phyloP scores from a whole-genome alignment of 2,113 vertebrate species.

The Artemisiospiza belli region DNA sequence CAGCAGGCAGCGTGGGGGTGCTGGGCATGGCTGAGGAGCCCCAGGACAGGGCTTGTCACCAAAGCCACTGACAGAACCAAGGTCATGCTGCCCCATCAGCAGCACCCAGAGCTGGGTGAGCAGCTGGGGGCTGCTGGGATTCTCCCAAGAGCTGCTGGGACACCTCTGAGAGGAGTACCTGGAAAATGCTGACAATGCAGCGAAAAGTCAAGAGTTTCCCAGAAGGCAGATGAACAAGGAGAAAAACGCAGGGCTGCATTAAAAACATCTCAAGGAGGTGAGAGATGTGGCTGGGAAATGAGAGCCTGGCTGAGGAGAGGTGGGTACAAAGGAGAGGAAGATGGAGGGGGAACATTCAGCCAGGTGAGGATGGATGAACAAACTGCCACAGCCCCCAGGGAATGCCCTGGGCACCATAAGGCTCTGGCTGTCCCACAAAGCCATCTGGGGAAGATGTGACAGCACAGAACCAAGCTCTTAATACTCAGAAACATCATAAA shows the following conservation, averaged over 20 bases:
- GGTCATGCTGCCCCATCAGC: rapidly evolving
- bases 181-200: background rate
- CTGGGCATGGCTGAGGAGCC: background rate
- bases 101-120: background rate
- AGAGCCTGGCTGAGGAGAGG: background rate
- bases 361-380: background rate
- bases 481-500: background rate
- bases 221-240: background rate
- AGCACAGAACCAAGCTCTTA: background rate
- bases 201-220: background rate
- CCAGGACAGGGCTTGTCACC: background rate
- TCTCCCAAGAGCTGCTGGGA: background rate
- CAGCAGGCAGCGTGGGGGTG: background rate
- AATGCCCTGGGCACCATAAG: rapidly evolving
- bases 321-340: background rate
- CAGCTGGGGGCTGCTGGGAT: background rate
- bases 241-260: background rate
- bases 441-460: background rate
- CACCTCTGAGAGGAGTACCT: background rate
- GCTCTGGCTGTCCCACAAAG: background rate
- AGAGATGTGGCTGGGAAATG: background rate
- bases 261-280: background rate
- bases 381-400: background rate
- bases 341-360: background rate
- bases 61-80: background rate